Percentiles rank a stretch among this genome's conserved stretches.
Evolutionary conservation across 1,140 invertebrate species (phyloP).

Genomic region (Drosophila repletoides): DNA sequence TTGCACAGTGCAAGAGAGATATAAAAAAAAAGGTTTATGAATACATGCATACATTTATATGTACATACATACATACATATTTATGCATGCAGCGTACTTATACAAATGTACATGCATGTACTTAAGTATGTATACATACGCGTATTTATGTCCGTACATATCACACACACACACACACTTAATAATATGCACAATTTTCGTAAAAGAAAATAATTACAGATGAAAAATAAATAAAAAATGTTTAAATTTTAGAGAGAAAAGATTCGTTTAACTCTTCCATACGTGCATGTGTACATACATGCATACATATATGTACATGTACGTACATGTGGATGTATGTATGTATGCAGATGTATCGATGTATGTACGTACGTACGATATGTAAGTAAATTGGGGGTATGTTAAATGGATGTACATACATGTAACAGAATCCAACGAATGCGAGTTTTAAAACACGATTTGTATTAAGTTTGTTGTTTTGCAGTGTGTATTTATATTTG

Average conservation of each 20-base stretch:
- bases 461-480: conserved; percentile 15
- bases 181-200: conserved; percentile 10
- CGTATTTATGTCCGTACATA: conserved; percentile 9
- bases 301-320: conserved; percentile 14
- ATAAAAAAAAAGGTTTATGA: no score
- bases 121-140: conserved; percentile 2
- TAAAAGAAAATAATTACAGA: neutral
- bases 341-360: neutral
- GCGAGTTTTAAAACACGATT: conserved; percentile 16
- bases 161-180: no score
- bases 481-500: conserved; percentile 32
- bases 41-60: conserved; percentile 39
- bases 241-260: conserved; percentile 15
- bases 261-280: conserved; percentile 15
- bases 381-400: conserved; percentile 25
- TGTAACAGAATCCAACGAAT: conserved; percentile 34
- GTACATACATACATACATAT: conserved; percentile 24
- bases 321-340: conserved; percentile 7
- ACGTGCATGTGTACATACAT: conserved; percentile 15
- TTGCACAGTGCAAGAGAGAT: no score
- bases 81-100: neutral
- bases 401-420: conserved; percentile 50
- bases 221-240: neutral
- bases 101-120: neutral
- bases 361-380: conserved; percentile 11